Evolutionary conservation across 2,888 invertebrate genomes (phyloP).

Genomic region (Allophyes oxyacanthae): DNA sequence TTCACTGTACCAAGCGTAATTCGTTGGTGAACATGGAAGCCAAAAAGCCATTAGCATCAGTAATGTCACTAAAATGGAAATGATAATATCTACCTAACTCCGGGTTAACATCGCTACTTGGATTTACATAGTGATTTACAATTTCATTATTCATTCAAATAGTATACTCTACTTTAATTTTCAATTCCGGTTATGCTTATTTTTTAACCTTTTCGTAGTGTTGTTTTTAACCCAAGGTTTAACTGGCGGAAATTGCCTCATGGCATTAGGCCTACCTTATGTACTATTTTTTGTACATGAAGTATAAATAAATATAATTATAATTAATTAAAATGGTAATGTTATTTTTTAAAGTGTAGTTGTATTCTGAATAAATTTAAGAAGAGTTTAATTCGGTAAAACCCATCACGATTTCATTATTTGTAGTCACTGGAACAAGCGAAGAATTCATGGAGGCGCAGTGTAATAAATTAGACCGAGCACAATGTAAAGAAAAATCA

Average conservation of each 20-base stretch:
- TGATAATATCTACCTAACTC: conserved; percentile 2
- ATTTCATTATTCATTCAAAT: background rate
- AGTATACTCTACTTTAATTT: too few species aligned
- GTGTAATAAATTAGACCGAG: background rate
- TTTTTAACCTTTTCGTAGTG: too few species aligned
- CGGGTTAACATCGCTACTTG: background rate
- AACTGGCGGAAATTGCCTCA: too few species aligned
- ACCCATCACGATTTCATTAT: background rate
- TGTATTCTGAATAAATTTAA: too few species aligned
- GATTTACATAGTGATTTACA: background rate
- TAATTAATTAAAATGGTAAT: too few species aligned
- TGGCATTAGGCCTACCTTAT: too few species aligned
- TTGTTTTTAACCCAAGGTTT: too few species aligned
- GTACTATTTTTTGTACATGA: too few species aligned
- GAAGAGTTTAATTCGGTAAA: background rate
- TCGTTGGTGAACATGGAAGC: conserved; percentile 2
- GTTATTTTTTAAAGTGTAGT: too few species aligned
- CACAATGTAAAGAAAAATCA: background rate
- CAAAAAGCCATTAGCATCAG: conserved; percentile 10
- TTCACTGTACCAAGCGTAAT: conserved; percentile 37
- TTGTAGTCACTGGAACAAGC: background rate
- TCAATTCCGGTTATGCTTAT: too few species aligned
- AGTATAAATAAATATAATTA: too few species aligned
- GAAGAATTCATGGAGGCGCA: background rate
- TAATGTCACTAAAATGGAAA: conserved; percentile 9